phyloP scores from a whole-genome alignment of 2,797 vertebrate genomes.

The Hephaestus fuliginosus region DNA sequence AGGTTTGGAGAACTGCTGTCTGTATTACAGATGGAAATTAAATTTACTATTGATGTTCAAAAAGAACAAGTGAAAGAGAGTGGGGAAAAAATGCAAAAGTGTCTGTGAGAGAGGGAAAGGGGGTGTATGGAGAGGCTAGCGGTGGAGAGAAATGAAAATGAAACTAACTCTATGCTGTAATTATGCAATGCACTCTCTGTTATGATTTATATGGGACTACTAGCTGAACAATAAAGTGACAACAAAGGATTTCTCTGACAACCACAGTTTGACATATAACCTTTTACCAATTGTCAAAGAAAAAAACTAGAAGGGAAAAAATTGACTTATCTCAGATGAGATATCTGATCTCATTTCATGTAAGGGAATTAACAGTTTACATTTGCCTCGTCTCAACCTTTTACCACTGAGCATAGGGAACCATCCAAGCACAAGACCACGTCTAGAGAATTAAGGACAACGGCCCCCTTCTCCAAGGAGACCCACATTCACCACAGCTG shows the following conservation, averaged over 20 bases:
- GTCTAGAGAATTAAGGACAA: slow-evolving; percentile 77
- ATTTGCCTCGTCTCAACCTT: slow-evolving; percentile 43
- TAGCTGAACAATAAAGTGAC: background rate
- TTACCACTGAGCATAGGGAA: slow-evolving; percentile 43
- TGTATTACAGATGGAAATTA: background rate
- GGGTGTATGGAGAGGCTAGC: background rate
- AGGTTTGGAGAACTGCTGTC: slow-evolving; percentile 16
- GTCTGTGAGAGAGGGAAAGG: background rate
- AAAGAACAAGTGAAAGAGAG: background rate
- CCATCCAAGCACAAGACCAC: slow-evolving; percentile 63
- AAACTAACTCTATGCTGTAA: slow-evolving; percentile 27
- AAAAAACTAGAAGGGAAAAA: slow-evolving; percentile 15
- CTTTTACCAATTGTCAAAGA: background rate
- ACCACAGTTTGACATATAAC: slow-evolving; percentile 5
- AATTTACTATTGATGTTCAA: slow-evolving; percentile 6
- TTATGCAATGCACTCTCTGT: slow-evolving; percentile 4
- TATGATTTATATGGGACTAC: slow-evolving; percentile 13
- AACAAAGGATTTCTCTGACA: slow-evolving; percentile 16
- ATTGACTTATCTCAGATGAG: background rate
- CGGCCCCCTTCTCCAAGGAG: slow-evolving; percentile 76
- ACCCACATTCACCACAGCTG: slow-evolving; percentile 82
- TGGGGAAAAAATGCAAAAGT: background rate
- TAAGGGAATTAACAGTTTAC: slow-evolving; percentile 3
- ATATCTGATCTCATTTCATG: slow-evolving; percentile 17
- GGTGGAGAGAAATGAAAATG: slow-evolving; percentile 24